Conservation (phyloP, 1,140 invertebrate species). For the Macrobrachium nipponense region DNA sequence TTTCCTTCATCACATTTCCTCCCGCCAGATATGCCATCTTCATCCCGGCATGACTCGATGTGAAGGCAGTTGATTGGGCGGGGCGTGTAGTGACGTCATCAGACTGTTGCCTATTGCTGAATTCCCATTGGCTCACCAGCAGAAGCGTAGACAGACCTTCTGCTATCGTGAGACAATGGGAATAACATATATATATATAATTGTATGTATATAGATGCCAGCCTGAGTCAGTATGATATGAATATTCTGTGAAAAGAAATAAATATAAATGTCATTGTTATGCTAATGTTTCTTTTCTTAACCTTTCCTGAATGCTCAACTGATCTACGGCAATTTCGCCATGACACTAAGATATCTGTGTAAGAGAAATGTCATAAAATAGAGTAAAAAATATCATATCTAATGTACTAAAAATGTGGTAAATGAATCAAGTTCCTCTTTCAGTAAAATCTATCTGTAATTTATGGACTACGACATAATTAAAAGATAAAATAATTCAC, state of each 20-base stretch:
- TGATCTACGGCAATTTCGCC: no score
- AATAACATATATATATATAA: neutral
- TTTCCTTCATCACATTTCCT: neutral
- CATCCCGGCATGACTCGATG: conserved; percentile 6
- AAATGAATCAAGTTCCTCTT: no score
- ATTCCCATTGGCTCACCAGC: conserved; percentile 14
- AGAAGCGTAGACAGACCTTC: neutral
- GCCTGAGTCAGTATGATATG: conserved; percentile 44
- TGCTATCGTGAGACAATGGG: no score
- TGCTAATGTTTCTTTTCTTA: conserved; percentile 13
- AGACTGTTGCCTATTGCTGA: conserved; percentile 8
- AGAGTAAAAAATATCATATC: no score
- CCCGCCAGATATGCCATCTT: neutral
- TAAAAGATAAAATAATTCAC: no score
- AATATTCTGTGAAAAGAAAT: conserved; percentile 23
- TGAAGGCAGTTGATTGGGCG: neutral
- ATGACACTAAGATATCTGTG: no score
- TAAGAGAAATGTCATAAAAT: no score
- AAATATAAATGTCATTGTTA: conserved; percentile 45
- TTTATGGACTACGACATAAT: no score
- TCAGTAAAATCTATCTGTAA: no score
- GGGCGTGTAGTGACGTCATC: conserved; percentile 33
- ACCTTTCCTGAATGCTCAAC: neutral
- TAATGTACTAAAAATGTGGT: no score
- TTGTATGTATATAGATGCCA: conserved; percentile 46